Evolutionary conservation across 2,797 vertebrate genomes (phyloP).

Genomic region (Anguilla pacifica): DNA sequence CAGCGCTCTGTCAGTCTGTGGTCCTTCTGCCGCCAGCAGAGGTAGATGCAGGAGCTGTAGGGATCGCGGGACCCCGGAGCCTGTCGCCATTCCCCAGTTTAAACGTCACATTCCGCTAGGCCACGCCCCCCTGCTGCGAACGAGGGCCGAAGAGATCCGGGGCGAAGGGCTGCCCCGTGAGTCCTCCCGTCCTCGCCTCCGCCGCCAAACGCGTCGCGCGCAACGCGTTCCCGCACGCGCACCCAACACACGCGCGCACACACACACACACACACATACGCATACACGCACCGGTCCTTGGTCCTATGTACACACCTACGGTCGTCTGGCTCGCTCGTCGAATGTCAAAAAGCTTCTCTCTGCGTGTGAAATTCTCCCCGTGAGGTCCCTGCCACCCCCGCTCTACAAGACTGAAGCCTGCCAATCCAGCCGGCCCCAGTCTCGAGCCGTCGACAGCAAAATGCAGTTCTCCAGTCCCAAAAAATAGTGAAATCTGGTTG

Average conservation of each 20-base stretch:
- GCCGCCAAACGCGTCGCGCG: slow-evolving; percentile 32
- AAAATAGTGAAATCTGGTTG: slow-evolving; percentile 22
- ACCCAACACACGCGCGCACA: slow-evolving; percentile 35
- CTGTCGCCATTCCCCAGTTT: neutral
- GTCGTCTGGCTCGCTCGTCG: neutral
- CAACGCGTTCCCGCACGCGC: neutral
- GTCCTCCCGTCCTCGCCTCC: slow-evolving; percentile 53
- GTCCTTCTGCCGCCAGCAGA: slow-evolving; percentile 41
- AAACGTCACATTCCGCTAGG: neutral
- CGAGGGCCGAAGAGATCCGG: neutral
- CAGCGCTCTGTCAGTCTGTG: neutral
- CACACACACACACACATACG: slow-evolving; percentile 36
- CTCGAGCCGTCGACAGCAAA: slow-evolving; percentile 9
- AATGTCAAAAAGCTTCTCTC: neutral
- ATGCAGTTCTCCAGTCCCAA: slow-evolving; percentile 23
- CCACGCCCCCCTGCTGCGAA: neutral
- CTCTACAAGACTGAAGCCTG: neutral
- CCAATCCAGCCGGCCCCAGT: slow-evolving; percentile 1
- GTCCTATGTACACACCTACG: slow-evolving; percentile 61
- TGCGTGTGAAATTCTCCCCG: neutral
- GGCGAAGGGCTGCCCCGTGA: slow-evolving; percentile 47
- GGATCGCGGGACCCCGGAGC: slow-evolving; percentile 17
- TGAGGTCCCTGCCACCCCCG: neutral
- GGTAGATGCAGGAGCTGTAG: slow-evolving; percentile 61
- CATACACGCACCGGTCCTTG: slow-evolving; percentile 57